These are phyloP conservation scores for Thunnus thynnus DNA, from an alignment of 2,113 vertebrate genomes.

Conservation along the genomic window DNA sequence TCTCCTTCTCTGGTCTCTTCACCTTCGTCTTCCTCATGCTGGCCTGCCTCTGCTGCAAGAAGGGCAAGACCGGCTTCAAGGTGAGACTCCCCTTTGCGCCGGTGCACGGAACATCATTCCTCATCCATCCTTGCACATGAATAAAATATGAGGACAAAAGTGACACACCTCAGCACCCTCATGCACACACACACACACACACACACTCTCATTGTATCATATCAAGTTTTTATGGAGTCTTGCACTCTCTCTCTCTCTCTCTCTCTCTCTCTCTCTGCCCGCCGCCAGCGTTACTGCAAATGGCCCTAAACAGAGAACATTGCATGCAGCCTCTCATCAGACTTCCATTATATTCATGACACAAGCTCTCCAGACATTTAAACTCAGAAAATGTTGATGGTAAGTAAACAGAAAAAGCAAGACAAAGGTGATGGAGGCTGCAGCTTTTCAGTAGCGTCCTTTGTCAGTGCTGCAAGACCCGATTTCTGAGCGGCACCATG, in stretches of 20 bases:
- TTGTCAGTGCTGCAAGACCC: conserved; percentile 16
- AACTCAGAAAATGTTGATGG: neutral
- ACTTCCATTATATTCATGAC: neutral
- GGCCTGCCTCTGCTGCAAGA: conserved; percentile 98
- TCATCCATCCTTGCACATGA: neutral
- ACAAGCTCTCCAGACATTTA: neutral
- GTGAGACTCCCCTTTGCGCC: conserved; percentile 70
- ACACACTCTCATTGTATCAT: neutral
- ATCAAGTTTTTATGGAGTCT: neutral
- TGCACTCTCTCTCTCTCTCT: neutral
- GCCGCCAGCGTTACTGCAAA: conserved; percentile 1
- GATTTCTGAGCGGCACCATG: conserved; percentile 36
- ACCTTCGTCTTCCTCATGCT: conserved; percentile 96
- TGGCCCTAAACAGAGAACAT: neutral
- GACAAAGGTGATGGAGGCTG: conserved; percentile 12
- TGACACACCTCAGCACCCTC: neutral
- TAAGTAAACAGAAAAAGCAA: neutral
- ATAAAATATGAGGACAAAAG: neutral
- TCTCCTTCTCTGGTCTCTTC: conserved; percentile 94
- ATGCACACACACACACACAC: neutral
- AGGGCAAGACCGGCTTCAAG: conserved; percentile 93
- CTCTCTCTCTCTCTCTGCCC: neutral
- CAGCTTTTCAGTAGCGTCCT: conserved; percentile 8
- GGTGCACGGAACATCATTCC: conserved; percentile 33
- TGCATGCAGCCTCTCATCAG: conserved; percentile 3